These are phyloP conservation scores for Apamea anceps DNA, from an alignment of 2,888 invertebrate genomes.

Conservation along the genomic window DNA sequence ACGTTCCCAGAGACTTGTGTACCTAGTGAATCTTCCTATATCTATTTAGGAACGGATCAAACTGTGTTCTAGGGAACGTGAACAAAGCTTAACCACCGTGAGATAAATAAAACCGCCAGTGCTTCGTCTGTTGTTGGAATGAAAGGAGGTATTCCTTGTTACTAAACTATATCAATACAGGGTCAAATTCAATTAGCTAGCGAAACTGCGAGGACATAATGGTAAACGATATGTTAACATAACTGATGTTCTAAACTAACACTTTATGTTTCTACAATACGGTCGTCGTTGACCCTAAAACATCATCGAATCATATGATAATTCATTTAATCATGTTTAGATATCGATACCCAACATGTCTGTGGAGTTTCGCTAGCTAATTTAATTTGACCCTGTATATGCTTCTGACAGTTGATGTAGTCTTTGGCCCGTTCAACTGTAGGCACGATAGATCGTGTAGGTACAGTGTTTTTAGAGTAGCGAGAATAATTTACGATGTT, in stretches of 20 bases:
- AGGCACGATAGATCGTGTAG: slow-evolving; percentile 8
- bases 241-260: neutral
- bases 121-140: slow-evolving; percentile 40
- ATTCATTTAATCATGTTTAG: no score
- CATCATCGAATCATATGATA: no score
- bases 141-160: slow-evolving; percentile 28
- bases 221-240: neutral
- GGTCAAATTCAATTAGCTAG: neutral
- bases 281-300: neutral
- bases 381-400: neutral
- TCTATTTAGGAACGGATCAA: slow-evolving; percentile 56
- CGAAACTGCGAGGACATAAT: neutral
- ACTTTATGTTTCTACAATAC: neutral
- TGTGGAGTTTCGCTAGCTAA: neutral
- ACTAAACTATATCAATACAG: slow-evolving; percentile 3
- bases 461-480: slow-evolving; percentile 17
- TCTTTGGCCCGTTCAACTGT: neutral
- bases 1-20: slow-evolving; percentile 53
- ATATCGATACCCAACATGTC: neutral
- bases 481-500: slow-evolving; percentile 37
- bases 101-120: slow-evolving; percentile 50
- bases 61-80: slow-evolving; percentile 45
- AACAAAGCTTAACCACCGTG: slow-evolving; percentile 38
- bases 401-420: slow-evolving; percentile 1
- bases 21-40: slow-evolving; percentile 53